Conservation (phyloP, 2,888 invertebrate genomes). For the Panzeria rudis region DNA sequence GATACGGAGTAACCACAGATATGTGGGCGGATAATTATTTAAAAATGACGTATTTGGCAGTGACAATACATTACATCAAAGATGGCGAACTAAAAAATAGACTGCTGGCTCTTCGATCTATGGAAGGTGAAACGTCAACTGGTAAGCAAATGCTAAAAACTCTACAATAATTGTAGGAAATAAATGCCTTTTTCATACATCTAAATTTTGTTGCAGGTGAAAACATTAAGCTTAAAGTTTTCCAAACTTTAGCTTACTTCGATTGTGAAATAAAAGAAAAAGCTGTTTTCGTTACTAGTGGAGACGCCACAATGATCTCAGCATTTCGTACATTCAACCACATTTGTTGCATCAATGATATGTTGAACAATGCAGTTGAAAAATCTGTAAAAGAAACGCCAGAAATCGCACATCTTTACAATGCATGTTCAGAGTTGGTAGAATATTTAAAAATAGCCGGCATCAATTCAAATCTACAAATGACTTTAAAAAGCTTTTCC, state of each 20-base stretch:
- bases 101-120: slow-evolving; percentile 58
- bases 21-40: too few species aligned
- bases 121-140: slow-evolving; percentile 7
- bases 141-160: too few species aligned
- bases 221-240: slow-evolving; percentile 12
- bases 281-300: slow-evolving; percentile 10
- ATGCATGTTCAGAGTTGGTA: slow-evolving; percentile 39
- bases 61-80: slow-evolving; percentile 68
- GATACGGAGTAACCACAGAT: slow-evolving; percentile 64
- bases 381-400: slow-evolving; percentile 6
- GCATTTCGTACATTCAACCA: slow-evolving; percentile 40
- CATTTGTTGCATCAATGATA: slow-evolving; percentile 23
- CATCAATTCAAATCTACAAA: slow-evolving; percentile 14
- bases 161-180: too few species aligned
- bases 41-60: too few species aligned
- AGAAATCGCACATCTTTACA: not conserved
- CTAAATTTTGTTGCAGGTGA: too few species aligned
- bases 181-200: too few species aligned
- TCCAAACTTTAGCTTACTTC: not conserved
- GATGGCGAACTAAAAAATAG: slow-evolving; percentile 64
- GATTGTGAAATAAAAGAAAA: slow-evolving; percentile 8
- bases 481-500: slow-evolving; percentile 24
- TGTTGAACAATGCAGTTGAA: slow-evolving; percentile 14
- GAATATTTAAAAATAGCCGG: slow-evolving; percentile 13
- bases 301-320: slow-evolving; percentile 37